Conservation (phyloP, 2,797 vertebrate species). For the Hafferia zeledoni region DNA sequence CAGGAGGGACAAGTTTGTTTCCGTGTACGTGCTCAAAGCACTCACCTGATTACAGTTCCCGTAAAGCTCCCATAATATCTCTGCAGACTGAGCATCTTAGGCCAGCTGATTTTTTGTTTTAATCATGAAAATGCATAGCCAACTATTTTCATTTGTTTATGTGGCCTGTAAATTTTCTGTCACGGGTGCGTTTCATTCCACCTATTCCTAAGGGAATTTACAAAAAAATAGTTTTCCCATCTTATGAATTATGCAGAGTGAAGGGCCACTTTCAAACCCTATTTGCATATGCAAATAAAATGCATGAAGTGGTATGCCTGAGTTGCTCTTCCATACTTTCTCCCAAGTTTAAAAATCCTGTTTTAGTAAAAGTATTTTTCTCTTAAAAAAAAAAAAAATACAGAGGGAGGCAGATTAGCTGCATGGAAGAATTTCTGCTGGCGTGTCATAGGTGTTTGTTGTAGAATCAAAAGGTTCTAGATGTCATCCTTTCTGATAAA, state of each 20-base stretch:
- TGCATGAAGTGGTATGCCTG: background rate
- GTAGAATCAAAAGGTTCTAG: background rate
- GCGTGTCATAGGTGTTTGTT: background rate
- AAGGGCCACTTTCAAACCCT: background rate
- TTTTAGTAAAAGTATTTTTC: background rate
- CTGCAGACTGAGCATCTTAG: background rate
- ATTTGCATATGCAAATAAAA: background rate
- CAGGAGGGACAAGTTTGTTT: background rate
- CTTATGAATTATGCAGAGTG: background rate
- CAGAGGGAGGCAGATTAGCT: background rate
- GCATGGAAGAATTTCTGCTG: background rate
- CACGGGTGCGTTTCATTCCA: accelerated
- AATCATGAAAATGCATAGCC: background rate
- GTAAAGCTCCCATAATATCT: accelerated
- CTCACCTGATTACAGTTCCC: background rate
- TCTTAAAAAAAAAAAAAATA: background rate
- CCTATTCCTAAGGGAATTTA: accelerated
- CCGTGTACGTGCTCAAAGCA: background rate
- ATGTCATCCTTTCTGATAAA: background rate
- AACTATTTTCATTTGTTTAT: accelerated
- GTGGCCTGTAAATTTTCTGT: background rate
- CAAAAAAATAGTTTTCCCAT: accelerated
- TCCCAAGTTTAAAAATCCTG: background rate
- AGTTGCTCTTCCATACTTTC: background rate
- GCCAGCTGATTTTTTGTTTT: background rate